Evolutionary conservation across 2,113 vertebrate genomes (phyloP), one percentile per base, ranked within the genome.

Genomic region (Platysteira castanea): DNA sequence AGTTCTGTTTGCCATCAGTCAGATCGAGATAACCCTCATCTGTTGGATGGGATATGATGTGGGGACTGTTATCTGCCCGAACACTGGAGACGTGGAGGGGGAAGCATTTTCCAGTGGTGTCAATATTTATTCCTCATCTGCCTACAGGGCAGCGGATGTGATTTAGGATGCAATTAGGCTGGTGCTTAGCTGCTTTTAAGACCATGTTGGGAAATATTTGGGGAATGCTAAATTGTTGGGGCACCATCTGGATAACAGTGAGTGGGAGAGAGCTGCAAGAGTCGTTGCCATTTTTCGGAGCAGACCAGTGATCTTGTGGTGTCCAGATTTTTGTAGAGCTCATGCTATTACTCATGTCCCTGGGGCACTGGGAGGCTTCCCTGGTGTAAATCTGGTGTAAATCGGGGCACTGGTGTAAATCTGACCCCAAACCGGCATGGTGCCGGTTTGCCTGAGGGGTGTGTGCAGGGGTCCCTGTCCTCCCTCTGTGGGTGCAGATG

Each of bases 101-200:
- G 65, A 89, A 85, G 31, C 1, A 13, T 39, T 93, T 88, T 87
- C 89, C 39, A 47, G 81, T 61, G 68, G 42, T 73, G 28, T 18
- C 70, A 49, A 7, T 82, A 42, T 87, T 96, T 79, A 52, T 57
- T 77, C n/a, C 60, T 31, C 46, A 14, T 78, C 68, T 94, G 65
- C 64, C 63, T 1, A 2, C 59, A 70, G 85, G 76, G 42, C 88
- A 94, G 54, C 7, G 28, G 49, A 77, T 2, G 6, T 92, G 74
- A 92, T 91, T 90, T 88, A 95, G 61, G 37, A 76, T 63, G 60
- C 74, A 74, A 56, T 86, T 90, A 53, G 73, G 27, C 60, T 75
- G 42, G 31, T 70, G 73, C 84, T 94, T 76, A 44, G 44, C 53
- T 39, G 30, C 23, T 90, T 93, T 97, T 93, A 83, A 84, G 76